These are phyloP conservation scores for Alfaro cultratus DNA, from an alignment of 2,797 vertebrate genomes.

Conservation along the genomic window DNA sequence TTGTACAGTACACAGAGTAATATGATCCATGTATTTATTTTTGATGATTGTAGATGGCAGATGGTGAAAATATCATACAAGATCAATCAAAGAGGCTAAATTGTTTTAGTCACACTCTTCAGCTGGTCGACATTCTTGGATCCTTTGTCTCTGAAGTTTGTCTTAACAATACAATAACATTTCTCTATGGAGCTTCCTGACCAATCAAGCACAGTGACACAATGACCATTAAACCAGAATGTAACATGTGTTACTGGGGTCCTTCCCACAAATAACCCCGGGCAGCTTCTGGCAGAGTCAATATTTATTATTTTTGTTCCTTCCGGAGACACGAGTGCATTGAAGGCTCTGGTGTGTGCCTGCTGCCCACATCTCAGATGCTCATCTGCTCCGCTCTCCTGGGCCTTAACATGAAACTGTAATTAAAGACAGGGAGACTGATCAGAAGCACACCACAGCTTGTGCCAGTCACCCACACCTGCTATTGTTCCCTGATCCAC, in stretches of 20 bases:
- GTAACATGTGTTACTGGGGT: background rate
- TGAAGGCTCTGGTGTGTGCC: background rate
- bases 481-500: background rate
- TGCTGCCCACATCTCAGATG: background rate
- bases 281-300: background rate
- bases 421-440: constrained; percentile 6
- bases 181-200: background rate
- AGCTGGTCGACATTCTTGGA: background rate
- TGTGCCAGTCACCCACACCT: background rate
- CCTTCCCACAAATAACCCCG: background rate
- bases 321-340: background rate
- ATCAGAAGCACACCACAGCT: constrained; percentile 4
- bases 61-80: background rate
- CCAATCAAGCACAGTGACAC: background rate
- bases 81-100: background rate
- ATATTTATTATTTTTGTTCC: background rate
- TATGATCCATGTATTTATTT: background rate
- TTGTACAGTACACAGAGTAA: background rate
- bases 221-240: background rate
- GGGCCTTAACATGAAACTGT: background rate
- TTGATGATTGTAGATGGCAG: background rate
- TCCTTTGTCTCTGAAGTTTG: background rate
- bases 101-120: background rate
- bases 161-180: background rate
- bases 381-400: background rate